phyloP scores from a whole-genome alignment of 2,113 vertebrate species.

The Xiphophorus hellerii region DNA sequence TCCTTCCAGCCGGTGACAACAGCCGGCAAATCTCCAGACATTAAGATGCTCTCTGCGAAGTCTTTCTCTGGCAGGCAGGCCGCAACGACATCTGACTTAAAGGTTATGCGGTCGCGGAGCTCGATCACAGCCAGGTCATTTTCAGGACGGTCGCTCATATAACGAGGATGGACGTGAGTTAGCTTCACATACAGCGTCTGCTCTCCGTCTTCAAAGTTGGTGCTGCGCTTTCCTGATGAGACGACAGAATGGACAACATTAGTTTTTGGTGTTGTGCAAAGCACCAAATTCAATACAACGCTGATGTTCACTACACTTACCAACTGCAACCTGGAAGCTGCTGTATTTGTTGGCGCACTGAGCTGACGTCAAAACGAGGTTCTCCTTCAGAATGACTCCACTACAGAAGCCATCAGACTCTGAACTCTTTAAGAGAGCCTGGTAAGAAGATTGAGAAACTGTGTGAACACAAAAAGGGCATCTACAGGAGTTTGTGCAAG shows the following conservation, averaged over 20 bases:
- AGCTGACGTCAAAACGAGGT: slow-evolving; percentile 80
- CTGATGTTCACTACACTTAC: slow-evolving; percentile 63
- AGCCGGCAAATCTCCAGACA: slow-evolving; percentile 50
- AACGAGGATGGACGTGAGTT: slow-evolving; percentile 69
- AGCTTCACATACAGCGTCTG: slow-evolving; percentile 54
- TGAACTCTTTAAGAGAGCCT: slow-evolving; percentile 74
- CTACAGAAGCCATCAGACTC: slow-evolving; percentile 75
- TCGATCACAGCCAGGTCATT: slow-evolving; percentile 80
- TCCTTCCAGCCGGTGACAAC: slow-evolving; percentile 76
- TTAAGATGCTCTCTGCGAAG: slow-evolving; percentile 78
- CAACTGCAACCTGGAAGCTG: slow-evolving; percentile 73
- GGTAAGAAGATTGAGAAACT: neutral
- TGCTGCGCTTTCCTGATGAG: slow-evolving; percentile 65
- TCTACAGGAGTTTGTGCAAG: neutral
- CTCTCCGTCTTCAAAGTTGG: slow-evolving; percentile 27
- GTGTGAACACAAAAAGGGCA: neutral
- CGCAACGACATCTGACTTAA: slow-evolving; percentile 43
- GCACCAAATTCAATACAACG: neutral
- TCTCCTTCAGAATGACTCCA: slow-evolving; percentile 80
- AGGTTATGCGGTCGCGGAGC: slow-evolving; percentile 67
- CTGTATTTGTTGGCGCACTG: slow-evolving; percentile 63
- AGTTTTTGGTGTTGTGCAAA: neutral
- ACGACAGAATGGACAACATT: neutral
- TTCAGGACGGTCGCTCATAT: slow-evolving; percentile 54
- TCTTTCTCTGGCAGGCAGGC: slow-evolving; percentile 80